Evolutionary conservation across 2,888 invertebrate species (phyloP), one percentile per base, ranked within the genome.

Genomic region (Andrena chrysosceles): DNA sequence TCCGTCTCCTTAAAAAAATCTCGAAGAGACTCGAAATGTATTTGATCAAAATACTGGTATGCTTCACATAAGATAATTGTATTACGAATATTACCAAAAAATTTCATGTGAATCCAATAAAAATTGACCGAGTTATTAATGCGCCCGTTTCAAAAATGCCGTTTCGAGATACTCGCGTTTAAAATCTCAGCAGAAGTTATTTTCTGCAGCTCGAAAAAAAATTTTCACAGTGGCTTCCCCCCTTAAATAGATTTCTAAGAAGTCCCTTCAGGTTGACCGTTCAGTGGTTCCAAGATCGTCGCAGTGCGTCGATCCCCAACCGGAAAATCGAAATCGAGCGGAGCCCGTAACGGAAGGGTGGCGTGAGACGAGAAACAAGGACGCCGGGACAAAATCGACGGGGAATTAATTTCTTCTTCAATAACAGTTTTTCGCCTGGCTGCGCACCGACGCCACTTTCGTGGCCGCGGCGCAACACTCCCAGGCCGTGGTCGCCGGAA

Each of bases 371-470:
- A 63, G 75, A 33, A 71, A 68, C 52, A 74, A 71, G 66, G 77
- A 77, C 54, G 74, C 7, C 60, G 70, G 66, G 84, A 83, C 85
- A 80, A 86, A 80, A 87, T 88, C 77, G 86, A 62, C 66, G 78
- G 23, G 69, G 87, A 90, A 91, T 91, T 91, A 91, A 91, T 91
- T 90, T 91, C 89, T 90, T 89, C 87, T 85, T 80, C 88, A 78
- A 87, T 84, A 90, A 90, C 90, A 89, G 90, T 91, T 90, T 91
- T 81, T 88, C 90, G 89, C 86, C 88, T 90, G 82, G 89, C 87
- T 87, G 90, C 83, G 74, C 89, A 89, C 79, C 81, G 84, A 83
- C 81, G 87, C 86, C 85, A 83, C 78, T 86, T 84, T 81, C 82
- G 89, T 77, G 81, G 85, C 85, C 88, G 83, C 77, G 84, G 77